These are phyloP conservation scores for Panagrolaimus sp. DNA, from an alignment of 1,140 invertebrate species.

Conservation along the genomic window DNA sequence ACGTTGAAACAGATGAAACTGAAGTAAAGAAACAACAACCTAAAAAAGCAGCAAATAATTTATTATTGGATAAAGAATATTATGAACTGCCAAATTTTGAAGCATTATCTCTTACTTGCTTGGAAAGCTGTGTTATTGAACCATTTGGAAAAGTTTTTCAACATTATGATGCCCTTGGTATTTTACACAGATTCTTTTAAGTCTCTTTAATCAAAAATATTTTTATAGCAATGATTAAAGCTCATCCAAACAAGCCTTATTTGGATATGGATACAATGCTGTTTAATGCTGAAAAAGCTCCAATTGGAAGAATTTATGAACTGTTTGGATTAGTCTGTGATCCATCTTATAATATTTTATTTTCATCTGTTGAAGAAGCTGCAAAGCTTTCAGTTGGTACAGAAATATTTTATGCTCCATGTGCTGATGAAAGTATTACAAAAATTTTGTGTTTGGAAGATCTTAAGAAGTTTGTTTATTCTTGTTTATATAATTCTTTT, in stretches of 20 bases:
- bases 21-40: background rate
- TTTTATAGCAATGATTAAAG: background rate
- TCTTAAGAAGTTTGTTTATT: background rate
- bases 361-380: background rate
- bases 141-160: constrained; percentile 1
- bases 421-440: background rate
- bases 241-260: background rate
- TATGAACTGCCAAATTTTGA: constrained; percentile 8
- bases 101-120: background rate
- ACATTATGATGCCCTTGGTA: constrained; percentile 7
- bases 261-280: constrained; percentile 7
- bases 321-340: background rate
- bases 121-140: background rate
- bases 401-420: background rate
- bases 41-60: background rate
- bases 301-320: background rate
- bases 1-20: background rate
- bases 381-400: background rate
- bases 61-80: background rate
- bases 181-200: background rate
- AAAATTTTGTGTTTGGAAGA: background rate
- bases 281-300: background rate
- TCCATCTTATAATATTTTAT: background rate
- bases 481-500: background rate
- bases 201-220: background rate